A percentile compares a stretch with the other conserved stretches of the same genome.
phyloP scores from a whole-genome alignment of 1,140 invertebrate genomes.

The Macrotrachela quadricornifera region DNA sequence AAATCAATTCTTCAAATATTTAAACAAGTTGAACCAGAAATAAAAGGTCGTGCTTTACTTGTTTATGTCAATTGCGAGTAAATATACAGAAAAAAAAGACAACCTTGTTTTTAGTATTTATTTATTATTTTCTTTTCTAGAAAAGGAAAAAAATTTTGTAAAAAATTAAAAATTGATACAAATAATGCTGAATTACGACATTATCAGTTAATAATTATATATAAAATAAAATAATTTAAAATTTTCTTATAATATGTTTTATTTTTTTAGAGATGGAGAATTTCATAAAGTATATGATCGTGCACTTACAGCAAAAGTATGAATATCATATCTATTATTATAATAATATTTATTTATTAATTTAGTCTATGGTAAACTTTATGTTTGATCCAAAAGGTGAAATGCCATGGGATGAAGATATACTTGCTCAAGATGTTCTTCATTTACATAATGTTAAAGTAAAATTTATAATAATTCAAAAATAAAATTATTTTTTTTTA shows the following conservation, averaged over 20 bases:
- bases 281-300: conserved; percentile 70
- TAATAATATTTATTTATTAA: neutral
- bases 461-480: neutral
- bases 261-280: conserved; percentile 44
- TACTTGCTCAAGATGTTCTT: conserved; percentile 9
- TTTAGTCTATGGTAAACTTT: conserved; percentile 53
- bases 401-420: conserved; percentile 68
- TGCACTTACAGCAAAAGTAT: conserved; percentile 35
- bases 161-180: conserved; percentile 51
- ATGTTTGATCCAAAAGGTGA: conserved; percentile 63
- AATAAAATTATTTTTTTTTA: too few relatives aligned
- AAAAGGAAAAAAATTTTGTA: conserved; percentile 59
- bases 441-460: neutral
- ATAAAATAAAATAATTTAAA: too few relatives aligned
- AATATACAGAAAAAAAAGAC: neutral
- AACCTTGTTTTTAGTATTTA: conserved; percentile 18
- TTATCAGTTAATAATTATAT: conserved; percentile 46
- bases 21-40: conserved; percentile 19
- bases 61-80: conserved; percentile 25
- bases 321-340: neutral
- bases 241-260: neutral
- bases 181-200: conserved; percentile 47
- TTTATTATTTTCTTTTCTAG: conserved; percentile 17
- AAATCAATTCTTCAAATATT: conserved; percentile 15
- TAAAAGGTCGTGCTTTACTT: conserved; percentile 22